These are phyloP conservation scores for Lepidochrysops patricia DNA, from an alignment of 2,888 invertebrate genomes.

Conservation along the genomic window DNA sequence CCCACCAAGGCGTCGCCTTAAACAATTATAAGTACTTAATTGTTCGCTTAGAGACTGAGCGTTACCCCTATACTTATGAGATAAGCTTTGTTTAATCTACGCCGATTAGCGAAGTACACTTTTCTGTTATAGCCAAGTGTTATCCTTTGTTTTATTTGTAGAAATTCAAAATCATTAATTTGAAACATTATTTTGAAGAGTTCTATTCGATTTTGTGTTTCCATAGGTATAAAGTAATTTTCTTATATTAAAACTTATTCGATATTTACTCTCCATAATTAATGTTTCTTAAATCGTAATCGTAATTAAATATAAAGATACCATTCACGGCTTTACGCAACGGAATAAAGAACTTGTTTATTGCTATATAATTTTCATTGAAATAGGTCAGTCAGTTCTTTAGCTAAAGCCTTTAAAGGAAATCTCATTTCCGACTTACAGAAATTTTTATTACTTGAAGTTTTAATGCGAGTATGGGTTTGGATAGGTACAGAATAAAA, in stretches of 20 bases:
- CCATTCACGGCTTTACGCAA: background rate
- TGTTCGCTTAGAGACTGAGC: slow-evolving; percentile 9
- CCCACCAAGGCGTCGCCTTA: no score
- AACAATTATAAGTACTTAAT: no score
- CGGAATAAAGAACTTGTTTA: background rate
- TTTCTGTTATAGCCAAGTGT: slow-evolving; percentile 15
- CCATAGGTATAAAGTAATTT: no score
- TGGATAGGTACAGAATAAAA: no score
- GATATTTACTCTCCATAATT: no score
- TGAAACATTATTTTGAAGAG: no score
- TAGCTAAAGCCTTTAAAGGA: background rate
- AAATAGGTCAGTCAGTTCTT: background rate
- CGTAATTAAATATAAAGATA: background rate
- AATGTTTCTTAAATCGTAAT: background rate
- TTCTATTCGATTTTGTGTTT: no score
- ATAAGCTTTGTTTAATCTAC: slow-evolving; percentile 62
- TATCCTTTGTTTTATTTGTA: no score
- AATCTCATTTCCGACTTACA: background rate
- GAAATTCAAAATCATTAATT: no score
- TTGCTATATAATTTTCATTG: background rate
- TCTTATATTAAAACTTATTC: no score
- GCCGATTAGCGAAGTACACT: slow-evolving; percentile 35
- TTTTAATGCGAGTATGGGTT: background rate
- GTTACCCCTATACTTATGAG: slow-evolving; percentile 27
- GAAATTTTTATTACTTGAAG: background rate